Percentiles rank a stretch among this genome's conserved stretches.
These are phyloP conservation scores for Drosophila mauritiana DNA, from an alignment of 1,140 invertebrate species.

Conservation along the genomic window DNA sequence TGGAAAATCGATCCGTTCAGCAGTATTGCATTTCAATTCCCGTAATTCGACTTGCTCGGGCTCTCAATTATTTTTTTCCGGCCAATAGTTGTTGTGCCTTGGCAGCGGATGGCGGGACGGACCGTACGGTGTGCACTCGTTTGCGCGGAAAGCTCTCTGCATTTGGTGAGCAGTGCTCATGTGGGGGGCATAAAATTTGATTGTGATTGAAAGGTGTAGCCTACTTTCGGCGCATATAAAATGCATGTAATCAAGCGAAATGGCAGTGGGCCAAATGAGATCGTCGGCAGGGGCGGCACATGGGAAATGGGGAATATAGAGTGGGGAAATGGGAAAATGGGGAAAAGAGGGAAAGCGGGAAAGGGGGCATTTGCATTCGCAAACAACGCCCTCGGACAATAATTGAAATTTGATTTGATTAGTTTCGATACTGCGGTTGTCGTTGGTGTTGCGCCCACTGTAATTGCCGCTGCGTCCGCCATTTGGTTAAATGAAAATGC, in stretches of 20 bases:
- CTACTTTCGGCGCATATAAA: constrained; percentile 80
- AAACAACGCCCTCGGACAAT: constrained; percentile 60
- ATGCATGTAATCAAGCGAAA: constrained; percentile 83
- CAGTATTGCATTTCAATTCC: background rate
- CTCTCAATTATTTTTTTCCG: background rate
- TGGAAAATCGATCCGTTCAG: no score
- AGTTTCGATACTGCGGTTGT: constrained; percentile 59
- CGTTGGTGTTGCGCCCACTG: constrained; percentile 17
- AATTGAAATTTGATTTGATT: constrained; percentile 84
- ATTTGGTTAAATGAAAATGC: constrained; percentile 46
- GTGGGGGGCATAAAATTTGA: constrained; percentile 76
- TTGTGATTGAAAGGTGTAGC: constrained; percentile 83
- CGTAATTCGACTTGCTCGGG: background rate
- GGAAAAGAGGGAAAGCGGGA: background rate
- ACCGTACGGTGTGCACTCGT: constrained; percentile 35
- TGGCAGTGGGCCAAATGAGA: constrained; percentile 60
- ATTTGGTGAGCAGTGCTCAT: constrained; percentile 9
- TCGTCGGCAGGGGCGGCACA: constrained; percentile 9
- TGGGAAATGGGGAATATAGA: no score
- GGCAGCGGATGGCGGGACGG: constrained; percentile 2
- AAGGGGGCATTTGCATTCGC: constrained; percentile 54
- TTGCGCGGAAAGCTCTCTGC: constrained; percentile 16
- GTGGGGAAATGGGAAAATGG: no score
- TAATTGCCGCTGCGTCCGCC: constrained; percentile 23
- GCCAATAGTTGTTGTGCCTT: constrained; percentile 17